These are phyloP conservation scores for Drosophila azteca DNA, from an alignment of 1,140 invertebrate genomes.

Conservation along the genomic window DNA sequence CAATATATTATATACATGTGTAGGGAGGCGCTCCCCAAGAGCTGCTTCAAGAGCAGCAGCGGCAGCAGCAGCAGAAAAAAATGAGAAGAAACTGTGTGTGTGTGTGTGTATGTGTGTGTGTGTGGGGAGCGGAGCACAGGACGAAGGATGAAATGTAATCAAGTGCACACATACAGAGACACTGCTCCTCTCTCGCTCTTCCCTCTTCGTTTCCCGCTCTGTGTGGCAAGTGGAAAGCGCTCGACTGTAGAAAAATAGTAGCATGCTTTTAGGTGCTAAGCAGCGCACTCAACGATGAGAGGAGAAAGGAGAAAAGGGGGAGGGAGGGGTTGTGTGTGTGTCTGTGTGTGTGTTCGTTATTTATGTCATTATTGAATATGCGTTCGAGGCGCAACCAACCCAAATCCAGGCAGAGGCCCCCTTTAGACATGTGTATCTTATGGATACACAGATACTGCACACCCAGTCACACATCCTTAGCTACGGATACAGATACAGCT, in stretches of 20 bases:
- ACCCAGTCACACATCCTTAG: conserved; percentile 13
- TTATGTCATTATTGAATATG: conserved; percentile 82
- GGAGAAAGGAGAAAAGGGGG: background rate
- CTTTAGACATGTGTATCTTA: conserved; percentile 67
- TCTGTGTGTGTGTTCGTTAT: conserved; percentile 47
- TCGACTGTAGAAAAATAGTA: conserved; percentile 57
- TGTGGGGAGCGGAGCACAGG: background rate
- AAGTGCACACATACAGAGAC: conserved; percentile 63
- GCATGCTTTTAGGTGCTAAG: conserved; percentile 82
- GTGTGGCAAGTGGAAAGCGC: conserved; percentile 28
- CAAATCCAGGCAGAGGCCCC: conserved; percentile 53
- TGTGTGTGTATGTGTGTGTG: too few relatives aligned
- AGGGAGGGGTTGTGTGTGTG: background rate
- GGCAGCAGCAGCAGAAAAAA: conserved; percentile 11
- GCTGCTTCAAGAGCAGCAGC: too few relatives aligned
- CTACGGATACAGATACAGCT: conserved; percentile 20
- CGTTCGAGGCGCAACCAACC: conserved; percentile 70
- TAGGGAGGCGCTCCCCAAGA: conserved; percentile 26
- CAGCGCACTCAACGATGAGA: conserved; percentile 54
- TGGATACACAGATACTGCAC: conserved; percentile 35
- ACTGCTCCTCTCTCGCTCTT: conserved; percentile 3
- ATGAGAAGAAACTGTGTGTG: conserved; percentile 6
- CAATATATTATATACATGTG: conserved; percentile 66
- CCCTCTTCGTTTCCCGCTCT: background rate
- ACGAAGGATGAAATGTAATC: conserved; percentile 64